Percentiles rank a stretch among this genome's conserved stretches.
phyloP scores from a whole-genome alignment of 1,140 invertebrate genomes.

The Pentalonia nigronervosa region DNA sequence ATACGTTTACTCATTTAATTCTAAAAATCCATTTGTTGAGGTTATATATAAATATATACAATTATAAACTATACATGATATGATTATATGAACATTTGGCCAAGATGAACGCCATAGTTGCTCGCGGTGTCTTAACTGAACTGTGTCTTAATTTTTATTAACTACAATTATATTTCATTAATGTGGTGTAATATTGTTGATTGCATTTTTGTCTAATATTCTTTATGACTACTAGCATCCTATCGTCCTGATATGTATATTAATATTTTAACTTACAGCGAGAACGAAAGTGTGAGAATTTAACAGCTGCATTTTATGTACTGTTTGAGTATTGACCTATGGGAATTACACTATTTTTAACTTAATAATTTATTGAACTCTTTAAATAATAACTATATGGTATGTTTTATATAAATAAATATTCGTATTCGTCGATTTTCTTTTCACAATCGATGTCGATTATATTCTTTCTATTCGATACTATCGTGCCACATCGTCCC shows the following conservation, averaged over 20 bases:
- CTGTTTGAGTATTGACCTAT: background rate
- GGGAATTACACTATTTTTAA: background rate
- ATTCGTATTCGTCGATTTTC: background rate
- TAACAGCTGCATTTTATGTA: background rate
- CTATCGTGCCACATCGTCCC: slow-evolving; percentile 27
- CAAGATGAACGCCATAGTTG: background rate
- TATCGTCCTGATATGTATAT: background rate
- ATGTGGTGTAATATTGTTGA: background rate
- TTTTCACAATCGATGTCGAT: slow-evolving; percentile 42
- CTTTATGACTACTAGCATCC: background rate
- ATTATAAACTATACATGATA: too few relatives aligned
- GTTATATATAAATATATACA: background rate
- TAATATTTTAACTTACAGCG: background rate
- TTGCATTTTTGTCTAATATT: background rate
- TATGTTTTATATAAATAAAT: background rate
- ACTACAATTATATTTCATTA: background rate
- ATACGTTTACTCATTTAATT: background rate
- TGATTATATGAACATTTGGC: background rate
- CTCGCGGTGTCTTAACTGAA: background rate
- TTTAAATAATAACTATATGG: background rate
- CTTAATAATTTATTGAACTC: slow-evolving; percentile 18
- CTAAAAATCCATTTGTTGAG: background rate
- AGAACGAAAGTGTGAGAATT: background rate
- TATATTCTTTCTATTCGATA: slow-evolving; percentile 22
- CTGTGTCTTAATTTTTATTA: background rate